These are phyloP conservation scores for Rhyzopertha dominica DNA, from an alignment of 1,140 invertebrate genomes.

Conservation along the genomic window DNA sequence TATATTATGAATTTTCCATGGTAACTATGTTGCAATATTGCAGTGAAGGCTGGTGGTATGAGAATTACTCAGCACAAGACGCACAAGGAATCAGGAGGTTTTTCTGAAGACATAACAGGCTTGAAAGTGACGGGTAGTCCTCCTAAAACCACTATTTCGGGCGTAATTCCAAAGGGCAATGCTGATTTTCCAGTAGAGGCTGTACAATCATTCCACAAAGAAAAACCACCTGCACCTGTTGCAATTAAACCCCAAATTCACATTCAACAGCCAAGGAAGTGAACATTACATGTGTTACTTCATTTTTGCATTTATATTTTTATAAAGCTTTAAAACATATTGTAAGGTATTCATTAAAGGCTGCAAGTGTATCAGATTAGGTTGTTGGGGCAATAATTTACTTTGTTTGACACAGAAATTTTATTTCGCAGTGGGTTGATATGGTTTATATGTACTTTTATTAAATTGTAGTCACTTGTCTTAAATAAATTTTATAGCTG, in stretches of 20 bases:
- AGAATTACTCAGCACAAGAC: slow-evolving; percentile 83
- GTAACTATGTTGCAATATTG: slow-evolving; percentile 36
- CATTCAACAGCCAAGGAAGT: slow-evolving; percentile 80
- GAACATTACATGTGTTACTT: slow-evolving; percentile 24
- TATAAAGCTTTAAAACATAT: background rate
- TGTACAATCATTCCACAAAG: slow-evolving; percentile 74
- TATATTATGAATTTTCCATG: slow-evolving; percentile 7
- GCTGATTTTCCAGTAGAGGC: slow-evolving; percentile 84
- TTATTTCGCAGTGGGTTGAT: too few relatives aligned
- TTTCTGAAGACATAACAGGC: slow-evolving; percentile 43
- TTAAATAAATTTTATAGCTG: too few relatives aligned
- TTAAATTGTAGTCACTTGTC: too few relatives aligned
- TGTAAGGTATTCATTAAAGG: slow-evolving; percentile 1
- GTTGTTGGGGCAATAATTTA: too few relatives aligned
- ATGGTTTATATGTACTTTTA: too few relatives aligned
- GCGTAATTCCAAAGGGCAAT: slow-evolving; percentile 73
- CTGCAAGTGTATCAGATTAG: too few relatives aligned
- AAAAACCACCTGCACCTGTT: slow-evolving; percentile 61
- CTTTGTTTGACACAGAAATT: too few relatives aligned
- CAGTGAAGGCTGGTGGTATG: slow-evolving; percentile 90
- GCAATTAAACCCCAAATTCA: slow-evolving; percentile 52
- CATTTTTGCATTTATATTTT: slow-evolving; percentile 2
- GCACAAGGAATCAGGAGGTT: slow-evolving; percentile 47
- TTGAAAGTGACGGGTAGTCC: slow-evolving; percentile 55
- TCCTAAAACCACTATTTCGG: slow-evolving; percentile 72